Base-by-base conservation (phyloP, 2,888 invertebrate genomes). In the Cylloceria caligata region DNA sequence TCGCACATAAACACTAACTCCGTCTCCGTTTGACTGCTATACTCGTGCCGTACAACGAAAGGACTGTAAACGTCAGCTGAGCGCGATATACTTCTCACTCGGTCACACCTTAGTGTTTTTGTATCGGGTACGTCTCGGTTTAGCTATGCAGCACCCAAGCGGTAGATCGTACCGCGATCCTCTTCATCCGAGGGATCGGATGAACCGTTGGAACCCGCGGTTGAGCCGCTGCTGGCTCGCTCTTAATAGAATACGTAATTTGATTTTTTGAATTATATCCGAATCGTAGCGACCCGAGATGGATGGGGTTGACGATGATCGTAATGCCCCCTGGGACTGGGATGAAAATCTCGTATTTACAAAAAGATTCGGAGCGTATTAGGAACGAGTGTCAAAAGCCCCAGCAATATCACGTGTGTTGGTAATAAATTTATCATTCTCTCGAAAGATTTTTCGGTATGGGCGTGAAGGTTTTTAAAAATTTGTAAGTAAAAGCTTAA, bases 221-320 rank as follows among this genome's bases (percentile, higher is more conserved):
- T 73, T 76, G 64, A 80, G 68, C 65, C 49, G 81, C 69, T 82
- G 80, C 85, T 80, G 73, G 83, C 84, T 86, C 84, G 80, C 86
- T 84, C 87, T 88, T 92, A 92, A 92, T 92, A 92, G 91, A 92
- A 92, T 91, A 90, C 88, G 88, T 88, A 89, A 90, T 91, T 91
- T 90, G 88, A 91, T 90, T 89, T 88, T 90, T 89, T 79, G 62
- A 83, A 83, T 83, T 82, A 81, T 82, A 83, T 68, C 69, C 21
- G 79, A 72, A 69, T 71, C 68, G 39, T 64, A 39, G 39, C 60
- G 27, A 34, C 62, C 60, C 45, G 52, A 45, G 42, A 71, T 24
- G 55, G 52, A 75, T 52, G 68, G 49, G 45, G 30, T 27, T 6
- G 9, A 16, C n/a, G 30, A 42, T 7, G 16, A 57, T 30, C 27